Base-by-base conservation (phyloP, 2,888 invertebrate species). In the Leptinotarsa rubiginosa region DNA sequence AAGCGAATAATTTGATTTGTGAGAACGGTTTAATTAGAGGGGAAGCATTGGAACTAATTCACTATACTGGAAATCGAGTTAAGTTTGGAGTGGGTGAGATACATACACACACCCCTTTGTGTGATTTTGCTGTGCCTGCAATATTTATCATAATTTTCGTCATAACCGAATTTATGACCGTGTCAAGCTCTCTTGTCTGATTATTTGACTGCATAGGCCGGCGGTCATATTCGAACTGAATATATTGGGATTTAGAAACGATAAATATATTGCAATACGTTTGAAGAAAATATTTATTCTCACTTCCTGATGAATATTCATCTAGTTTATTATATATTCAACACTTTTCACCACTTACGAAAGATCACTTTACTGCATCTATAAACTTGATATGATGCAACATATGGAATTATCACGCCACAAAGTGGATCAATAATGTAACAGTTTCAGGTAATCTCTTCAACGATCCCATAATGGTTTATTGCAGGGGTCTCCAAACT, bases 71-170 rank as follows among this genome's bases (percentile, higher is more conserved):
- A 12, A 56, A 56, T 56, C 18, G 20, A 56, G 20, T 56, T 56
- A 56, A 56, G 56, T 54, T 54, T 54, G 54, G 20, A 54, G 54
- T 54, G 54, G 54, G 54, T 54, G 54, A 54, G 13, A 54, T 54
- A 20, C 54, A 54, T 18, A 54, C 4, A 54, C 54, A 54, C 54
- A 31, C 54, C 54, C 54, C 5, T 54, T 20, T 18, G n/a, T 54
- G 54, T 18, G 13, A 2, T n/a, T n/a, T 54, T 18, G 54, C 54
- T 54, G 20, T n/a, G 20, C n/a, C 16, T 20, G 18, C 54, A 54
- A 54, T 54, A 54, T 54, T 54, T 54, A 54, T 54, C 54, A 20
- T 12, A 54, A 54, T 31, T 54, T 54, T 18, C 20, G 54, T 18
- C 56, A 56, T 18, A 56, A 18, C 12, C 20, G 22, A 56, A 18